Evolutionary conservation across 2,113 vertebrate species (phyloP), one percentile per base, ranked within the genome.

Genomic region (Castor canadensis): DNA sequence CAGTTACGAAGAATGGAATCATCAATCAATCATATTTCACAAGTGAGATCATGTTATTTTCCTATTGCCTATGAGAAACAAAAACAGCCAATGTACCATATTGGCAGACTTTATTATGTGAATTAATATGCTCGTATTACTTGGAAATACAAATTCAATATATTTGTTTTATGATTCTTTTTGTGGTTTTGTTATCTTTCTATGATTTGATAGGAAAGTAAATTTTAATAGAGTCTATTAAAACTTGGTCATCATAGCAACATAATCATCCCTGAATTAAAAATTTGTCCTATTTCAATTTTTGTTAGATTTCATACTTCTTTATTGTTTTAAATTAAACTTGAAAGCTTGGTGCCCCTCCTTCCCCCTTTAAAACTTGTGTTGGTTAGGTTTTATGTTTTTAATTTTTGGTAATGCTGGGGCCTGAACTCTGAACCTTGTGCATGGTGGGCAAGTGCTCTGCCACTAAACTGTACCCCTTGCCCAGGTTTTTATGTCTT

Each of bases 11-110:
- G 99, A 92, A 99, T 99, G 99, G 99, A 99, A 96, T 99, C 99
- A 86, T 99, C 99, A 95, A 99, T 99, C 99, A 99, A 99, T 98
- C 99, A 99, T 96, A 99, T 99, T 98, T 99, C 99, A 95, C 99
- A 99, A 99, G 99, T 99, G 87, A 98, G 98, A 87, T 35, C 40
- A 67, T 76, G 75, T 16, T 89, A 28, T 60, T 91, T 89, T 77
- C 38, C 82, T 93, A 0, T 49, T 96, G 47, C 45, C 28, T 35
- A 1, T 87, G 28, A 58, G n/a, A 47, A 92, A 32, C 28, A 72
- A 26, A 12, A n/a, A 84, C 7, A 71, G 38, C 16, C 24, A 30
- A 1, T 87, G 69, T 77, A 35, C 81, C 72, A 30, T 83, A 38
- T 38, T 75, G 52, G 28, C 20, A 60, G 62, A 19, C 47, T 92